Base-by-base conservation (phyloP, 2,797 vertebrate species). In the Anguilla obscura region DNA sequence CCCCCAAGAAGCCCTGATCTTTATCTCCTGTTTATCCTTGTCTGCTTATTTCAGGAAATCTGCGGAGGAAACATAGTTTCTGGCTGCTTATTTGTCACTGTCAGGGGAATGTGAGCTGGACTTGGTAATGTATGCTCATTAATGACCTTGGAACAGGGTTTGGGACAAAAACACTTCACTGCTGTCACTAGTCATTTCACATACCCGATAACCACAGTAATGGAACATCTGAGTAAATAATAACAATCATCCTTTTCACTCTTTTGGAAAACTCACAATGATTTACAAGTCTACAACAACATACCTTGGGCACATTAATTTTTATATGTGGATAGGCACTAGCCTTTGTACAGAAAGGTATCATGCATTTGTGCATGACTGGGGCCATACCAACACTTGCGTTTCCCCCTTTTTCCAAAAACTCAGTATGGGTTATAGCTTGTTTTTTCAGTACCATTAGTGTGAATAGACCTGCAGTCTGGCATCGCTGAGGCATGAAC, bases 161-260 rank as follows among this genome's bases (percentile, higher is more conserved):
- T 93, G 86, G 93, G 93, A 94, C 92, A 92, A 86, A 91, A 93
- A 95, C 95, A 94, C 93, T 92, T 92, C 92, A 91, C 93, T 90
- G 93, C 95, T 95, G 94, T 94, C 95, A 94, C 91, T 92, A 93
- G 91, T 30, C 92, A 94, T 96, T 95, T 95, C 94, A 92, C 92
- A 91, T 93, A 90, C 93, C 91, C 93, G 91, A 89, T 91, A 94
- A 89, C 91, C 90, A 82, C 89, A 90, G 93, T 95, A 96, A 96
- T 96, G 95, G 95, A 96, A 95, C 94, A 96, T 95, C 93, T 91
- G 92, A 96, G 94, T 96, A 94, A 95, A 96, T 96, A 95, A 95
- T 96, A 95, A 95, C 94, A 95, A 95, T 94, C 94, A 95, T 95
- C 93, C 91, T 90, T 89, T 93, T 93, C 94, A 95, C 92, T 94